Evolutionary conservation across 2,113 vertebrate species (phyloP), one percentile per base, ranked within the genome.

Genomic region (Sinocyclocheilus anshuiensis): DNA sequence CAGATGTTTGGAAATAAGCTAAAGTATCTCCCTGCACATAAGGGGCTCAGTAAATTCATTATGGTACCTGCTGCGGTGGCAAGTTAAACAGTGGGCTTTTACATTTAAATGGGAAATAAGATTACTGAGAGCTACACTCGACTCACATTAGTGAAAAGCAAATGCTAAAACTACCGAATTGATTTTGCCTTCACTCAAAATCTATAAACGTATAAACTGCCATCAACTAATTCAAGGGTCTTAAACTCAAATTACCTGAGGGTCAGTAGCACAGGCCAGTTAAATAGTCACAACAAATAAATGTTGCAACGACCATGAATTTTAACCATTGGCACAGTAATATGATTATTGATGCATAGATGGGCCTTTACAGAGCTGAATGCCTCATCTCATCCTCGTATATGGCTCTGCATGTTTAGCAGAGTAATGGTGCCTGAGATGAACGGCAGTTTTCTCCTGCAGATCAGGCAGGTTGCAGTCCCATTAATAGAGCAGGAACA

Each of bases 41-140:
- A 10, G 7, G 65, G 7, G 67, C 42, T 33, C 3, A 4, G 26
- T 71, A 50, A 57, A 72, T 83, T 36, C 29, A 83, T 72, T 83
- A 71, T 9, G 22, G 45, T 48, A 50, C 79, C 79, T 69, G 79
- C 79, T 22, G 79, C 10, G 59, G 8, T 16, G 39, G 20, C 0
- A 63, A 69, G 42, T 18, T 69, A 67, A 82, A 69, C 59, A 3
- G 45, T 22, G 81, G 63, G 63, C 63, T 71, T 83, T 83, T 26
- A 26, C 45, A 36, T 72, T 72, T 55, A 33, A 55, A 83, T 33
- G 18, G 26, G 18, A 55, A 71, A 72, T 71, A 81, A n/a, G 57
- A 63, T 81, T 81, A 72, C 11, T 55, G 36, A 50, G 13, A 53
- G 24, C 81, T 53, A 12, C 24, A 36, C 42, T 42, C 42, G 8